Base-by-base conservation (phyloP, 2,113 vertebrate genomes). In the Chlamydotis undulata region DNA sequence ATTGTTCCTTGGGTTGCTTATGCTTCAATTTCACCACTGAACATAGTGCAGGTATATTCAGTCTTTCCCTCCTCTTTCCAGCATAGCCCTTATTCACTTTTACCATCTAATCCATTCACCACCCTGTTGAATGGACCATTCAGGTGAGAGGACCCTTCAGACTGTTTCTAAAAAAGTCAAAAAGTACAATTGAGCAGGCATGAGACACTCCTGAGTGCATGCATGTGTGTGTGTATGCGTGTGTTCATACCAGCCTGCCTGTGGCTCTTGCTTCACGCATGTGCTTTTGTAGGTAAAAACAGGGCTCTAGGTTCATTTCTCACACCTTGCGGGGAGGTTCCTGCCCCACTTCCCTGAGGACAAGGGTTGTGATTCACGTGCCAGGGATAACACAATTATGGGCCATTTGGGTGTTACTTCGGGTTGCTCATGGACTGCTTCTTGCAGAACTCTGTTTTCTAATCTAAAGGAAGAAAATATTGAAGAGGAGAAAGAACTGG, bases 191-290 rank as follows among this genome's bases (percentile, higher is more conserved):
- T 59, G 14, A 52, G 12, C 7, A 61, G 18, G 8, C 11, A 10
- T 60, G n/a, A 31, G 14, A 17, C 25, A 23, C 4, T 11, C 7
- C 22, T 78, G 8, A 28, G 24, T 43, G 43, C 25, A 28, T 41
- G 18, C 0, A 0, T 26, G 7, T 13, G 19, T 49, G 16, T 56
- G 41, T 45, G 12, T 33, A 3, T 10, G 5, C 23, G 24, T 24
- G 12, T 24, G 16, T 29, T 67, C 56, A 14, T n/a, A 56, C 1
- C 6, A 65, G 17, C 11, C 28, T 33, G 4, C 8, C 29, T 67
- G 47, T 4, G 43, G 9, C 5, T 63, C 31, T 75, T 75, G 14
- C 14, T 82, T 70, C 11, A 16, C 26, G 7, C 9, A 14, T 31
- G 52, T 37, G 5, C 7, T 50, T 69, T 90, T 61, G 5, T 50